Evolutionary conservation across 2,888 invertebrate species (phyloP), one percentile per base, ranked within the genome.

Genomic region (Amiota minor): DNA sequence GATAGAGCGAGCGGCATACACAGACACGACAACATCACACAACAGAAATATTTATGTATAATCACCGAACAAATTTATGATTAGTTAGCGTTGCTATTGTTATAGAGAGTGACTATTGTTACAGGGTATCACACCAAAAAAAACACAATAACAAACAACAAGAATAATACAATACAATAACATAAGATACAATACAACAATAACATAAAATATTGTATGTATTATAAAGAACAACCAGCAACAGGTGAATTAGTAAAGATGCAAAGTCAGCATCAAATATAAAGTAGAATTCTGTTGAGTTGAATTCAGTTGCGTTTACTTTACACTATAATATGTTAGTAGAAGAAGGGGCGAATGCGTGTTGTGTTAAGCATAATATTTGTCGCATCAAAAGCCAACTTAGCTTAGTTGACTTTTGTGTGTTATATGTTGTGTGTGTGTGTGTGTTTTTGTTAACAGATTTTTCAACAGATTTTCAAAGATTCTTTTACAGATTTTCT

Each of bases 11-110:
- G 18, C 12, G 18, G 49, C 20, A n/a, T n/a, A n/a, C n/a, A n/a
- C n/a, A n/a, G n/a, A n/a, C n/a, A n/a, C n/a, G n/a, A n/a, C n/a
- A 80, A 82, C 81, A 76, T 75, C 74, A 76, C 68, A 70, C 14
- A 53, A 72, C 73, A 74, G 64, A 70, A 79, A 80, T 76, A 83
- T 83, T 84, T 84, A 84, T 81, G 81, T 80, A 81, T 82, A 83
- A 83, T 85, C 85, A 81, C 80, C 79, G 77, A 75, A 84, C 82
- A 80, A 83, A 85, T 85, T 85, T 85, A 83, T 83, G 83, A 85
- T 83, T 85, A 83, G 84, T 83, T 77, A 76, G 55, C 69, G 74
- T 72, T 71, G 69, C 61, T 50, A 67, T 71, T 71, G 65, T 72
- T 69, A 69, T 69, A 16, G 56, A 20, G 56, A 50, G 61, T 20